Evolutionary conservation across 1,140 invertebrate species (phyloP).

Genomic region (Atopsyche davidsoni): DNA sequence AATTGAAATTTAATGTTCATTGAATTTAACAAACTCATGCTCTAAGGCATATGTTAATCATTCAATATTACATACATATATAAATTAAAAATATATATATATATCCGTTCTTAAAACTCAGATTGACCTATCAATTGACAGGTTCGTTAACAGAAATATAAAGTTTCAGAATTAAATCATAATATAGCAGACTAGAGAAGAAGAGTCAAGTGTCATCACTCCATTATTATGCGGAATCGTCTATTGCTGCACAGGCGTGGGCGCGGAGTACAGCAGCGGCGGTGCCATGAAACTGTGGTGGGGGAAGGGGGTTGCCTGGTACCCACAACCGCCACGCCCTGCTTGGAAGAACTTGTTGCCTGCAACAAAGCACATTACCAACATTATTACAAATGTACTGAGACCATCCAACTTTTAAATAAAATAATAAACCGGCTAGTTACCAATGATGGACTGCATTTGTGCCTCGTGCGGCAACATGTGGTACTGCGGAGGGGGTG

Average conservation of each 20-base stretch:
- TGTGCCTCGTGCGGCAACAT: constrained; percentile 29
- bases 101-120: background rate
- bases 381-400: too few relatives aligned
- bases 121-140: background rate
- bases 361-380: too few relatives aligned
- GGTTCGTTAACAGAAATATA: constrained; percentile 7
- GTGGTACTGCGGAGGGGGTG: constrained; percentile 20
- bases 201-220: constrained; percentile 23
- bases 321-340: constrained; percentile 45
- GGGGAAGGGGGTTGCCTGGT: constrained; percentile 44
- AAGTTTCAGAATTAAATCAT: constrained; percentile 4
- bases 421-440: too few relatives aligned
- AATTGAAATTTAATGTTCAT: background rate
- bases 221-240: constrained; percentile 23
- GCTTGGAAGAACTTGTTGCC: constrained; percentile 46
- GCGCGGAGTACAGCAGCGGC: constrained; percentile 43
- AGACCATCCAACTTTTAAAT: too few relatives aligned
- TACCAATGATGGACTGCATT: constrained; percentile 30
- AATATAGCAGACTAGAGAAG: constrained; percentile 21
- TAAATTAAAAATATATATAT: constrained; percentile 2
- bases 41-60: constrained; percentile 5
- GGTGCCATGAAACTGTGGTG: constrained; percentile 44
- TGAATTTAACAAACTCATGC: background rate
- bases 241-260: constrained; percentile 46
- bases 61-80: constrained; percentile 5